Conservation (phyloP, 2,113 vertebrate species). For the Coregonus clupeaformis region DNA sequence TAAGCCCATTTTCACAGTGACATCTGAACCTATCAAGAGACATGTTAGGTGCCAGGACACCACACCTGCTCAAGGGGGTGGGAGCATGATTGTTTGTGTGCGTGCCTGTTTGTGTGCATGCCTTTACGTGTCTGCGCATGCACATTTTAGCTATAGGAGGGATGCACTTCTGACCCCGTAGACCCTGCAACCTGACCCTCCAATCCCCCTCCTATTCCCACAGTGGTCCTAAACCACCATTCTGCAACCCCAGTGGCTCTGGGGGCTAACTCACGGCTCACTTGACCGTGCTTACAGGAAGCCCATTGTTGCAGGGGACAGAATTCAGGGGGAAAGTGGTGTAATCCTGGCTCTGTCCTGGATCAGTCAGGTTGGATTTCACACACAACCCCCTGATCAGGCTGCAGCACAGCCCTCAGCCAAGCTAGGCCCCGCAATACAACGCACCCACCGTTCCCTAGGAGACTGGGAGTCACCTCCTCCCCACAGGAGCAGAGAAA, state of each 20-base stretch:
- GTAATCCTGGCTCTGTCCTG: conserved; percentile 81
- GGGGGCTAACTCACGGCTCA: conserved; percentile 73
- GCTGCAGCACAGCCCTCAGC: conserved; percentile 57
- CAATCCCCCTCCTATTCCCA: conserved; percentile 73
- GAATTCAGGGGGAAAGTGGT: conserved; percentile 71
- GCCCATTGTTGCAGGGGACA: conserved; percentile 70
- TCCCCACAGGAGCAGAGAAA: conserved; percentile 46
- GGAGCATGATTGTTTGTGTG: conserved; percentile 8
- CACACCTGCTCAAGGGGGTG: conserved; percentile 37
- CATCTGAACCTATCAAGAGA: conserved; percentile 52
- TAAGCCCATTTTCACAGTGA: conserved; percentile 36
- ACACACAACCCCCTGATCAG: conserved; percentile 67
- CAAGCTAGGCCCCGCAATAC: conserved; percentile 49
- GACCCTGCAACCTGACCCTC: conserved; percentile 63
- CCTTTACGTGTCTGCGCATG: too few species aligned
- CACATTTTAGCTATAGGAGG: neutral
- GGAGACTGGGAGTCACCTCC: conserved; percentile 59
- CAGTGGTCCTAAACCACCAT: conserved; percentile 73
- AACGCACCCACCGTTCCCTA: conserved; percentile 48
- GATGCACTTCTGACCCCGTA: too few species aligned
- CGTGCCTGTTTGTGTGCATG: neutral
- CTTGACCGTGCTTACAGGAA: conserved; percentile 76
- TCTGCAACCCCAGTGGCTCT: conserved; percentile 45
- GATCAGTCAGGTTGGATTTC: conserved; percentile 83
- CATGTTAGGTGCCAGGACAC: conserved; percentile 50